A percentile compares a stretch with the other conserved stretches of the same genome.
Conservation (phyloP, 2,113 vertebrate genomes). For the Tupaia chinensis region DNA sequence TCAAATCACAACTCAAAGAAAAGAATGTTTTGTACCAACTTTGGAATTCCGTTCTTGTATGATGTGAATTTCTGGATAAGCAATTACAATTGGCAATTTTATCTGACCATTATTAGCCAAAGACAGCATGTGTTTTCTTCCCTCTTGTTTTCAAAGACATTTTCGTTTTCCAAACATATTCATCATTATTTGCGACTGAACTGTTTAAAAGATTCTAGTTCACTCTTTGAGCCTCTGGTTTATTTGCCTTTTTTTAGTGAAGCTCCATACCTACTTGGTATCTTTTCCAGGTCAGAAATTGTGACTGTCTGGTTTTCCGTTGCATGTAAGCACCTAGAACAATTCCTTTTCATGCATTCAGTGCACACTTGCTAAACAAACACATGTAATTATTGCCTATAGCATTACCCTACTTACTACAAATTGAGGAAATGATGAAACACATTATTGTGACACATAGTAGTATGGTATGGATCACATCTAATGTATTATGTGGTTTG, state of each 20-base stretch:
- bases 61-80: neutral
- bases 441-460: neutral
- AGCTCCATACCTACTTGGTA: rapidly evolving
- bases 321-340: neutral
- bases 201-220: neutral
- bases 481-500: conserved; percentile 48
- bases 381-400: neutral
- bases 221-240: neutral
- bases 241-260: neutral
- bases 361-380: neutral
- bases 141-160: neutral
- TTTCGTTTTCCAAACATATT: neutral
- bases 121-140: neutral
- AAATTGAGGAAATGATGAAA: conserved; percentile 56
- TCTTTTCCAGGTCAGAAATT: neutral
- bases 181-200: neutral
- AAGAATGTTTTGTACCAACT: neutral
- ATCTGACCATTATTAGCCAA: neutral
- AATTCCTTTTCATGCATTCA: neutral
- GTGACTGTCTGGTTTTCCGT: neutral
- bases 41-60: neutral
- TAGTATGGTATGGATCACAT: neutral
- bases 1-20: neutral
- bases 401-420: neutral
- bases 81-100: conserved; percentile 43